Conservation (phyloP, 1,140 invertebrate species). For the Rhopalosiphum maidis region DNA sequence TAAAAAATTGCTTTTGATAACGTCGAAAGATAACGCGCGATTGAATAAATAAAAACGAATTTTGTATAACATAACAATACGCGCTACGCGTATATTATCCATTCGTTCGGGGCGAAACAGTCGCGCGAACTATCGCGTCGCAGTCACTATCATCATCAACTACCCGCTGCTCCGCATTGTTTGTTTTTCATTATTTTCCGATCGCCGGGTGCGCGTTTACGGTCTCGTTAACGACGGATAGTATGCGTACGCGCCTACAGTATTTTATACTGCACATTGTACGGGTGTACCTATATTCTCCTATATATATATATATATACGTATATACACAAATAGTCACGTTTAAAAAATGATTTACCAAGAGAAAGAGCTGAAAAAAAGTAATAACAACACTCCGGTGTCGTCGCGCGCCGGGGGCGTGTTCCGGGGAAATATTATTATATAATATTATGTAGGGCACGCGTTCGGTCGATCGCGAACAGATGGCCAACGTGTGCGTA, state of each 20-base stretch:
- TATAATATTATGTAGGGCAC: background rate
- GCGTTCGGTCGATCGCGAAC: constrained; percentile 19
- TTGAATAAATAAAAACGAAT: background rate
- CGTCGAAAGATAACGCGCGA: background rate
- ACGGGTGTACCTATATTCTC: background rate
- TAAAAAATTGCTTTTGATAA: background rate
- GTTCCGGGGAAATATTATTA: background rate
- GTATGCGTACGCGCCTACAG: background rate
- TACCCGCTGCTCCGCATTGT: constrained; percentile 32
- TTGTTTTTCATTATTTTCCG: constrained; percentile 27
- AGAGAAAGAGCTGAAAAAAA: background rate
- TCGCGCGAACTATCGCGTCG: background rate
- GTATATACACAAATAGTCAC: background rate
- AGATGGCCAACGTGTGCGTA: background rate
- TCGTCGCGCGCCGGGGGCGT: constrained; percentile 16
- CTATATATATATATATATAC: background rate
- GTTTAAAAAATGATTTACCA: background rate
- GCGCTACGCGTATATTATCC: background rate
- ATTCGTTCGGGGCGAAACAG: background rate
- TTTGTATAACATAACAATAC: background rate
- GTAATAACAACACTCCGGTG: background rate
- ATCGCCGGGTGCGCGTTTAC: background rate
- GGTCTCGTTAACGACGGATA: background rate
- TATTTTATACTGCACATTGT: background rate
- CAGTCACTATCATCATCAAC: background rate